phyloP scores from a whole-genome alignment of 1,140 invertebrate genomes.

The Pseudomyrmex dendroicus region DNA sequence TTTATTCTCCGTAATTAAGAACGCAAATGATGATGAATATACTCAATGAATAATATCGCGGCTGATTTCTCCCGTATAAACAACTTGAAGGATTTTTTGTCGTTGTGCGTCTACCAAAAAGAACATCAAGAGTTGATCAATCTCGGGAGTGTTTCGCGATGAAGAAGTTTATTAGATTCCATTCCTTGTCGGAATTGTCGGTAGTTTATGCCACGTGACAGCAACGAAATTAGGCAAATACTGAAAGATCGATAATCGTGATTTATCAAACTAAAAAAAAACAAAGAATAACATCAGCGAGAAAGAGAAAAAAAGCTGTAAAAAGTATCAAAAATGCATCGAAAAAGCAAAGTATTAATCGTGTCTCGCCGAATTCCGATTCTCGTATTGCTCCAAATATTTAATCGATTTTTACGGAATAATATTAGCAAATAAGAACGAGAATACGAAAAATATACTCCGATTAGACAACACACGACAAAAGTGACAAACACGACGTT shows the following conservation, averaged over 20 bases:
- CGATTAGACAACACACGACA: neutral
- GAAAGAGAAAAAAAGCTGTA: neutral
- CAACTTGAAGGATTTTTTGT: neutral
- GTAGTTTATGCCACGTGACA: neutral
- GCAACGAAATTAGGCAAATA: constrained; percentile 10
- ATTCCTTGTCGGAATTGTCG: neutral
- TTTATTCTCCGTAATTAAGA: constrained; percentile 2
- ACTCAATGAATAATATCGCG: neutral
- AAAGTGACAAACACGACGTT: neutral
- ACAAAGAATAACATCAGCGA: too few relatives aligned
- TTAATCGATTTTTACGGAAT: neutral
- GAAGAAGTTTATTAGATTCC: constrained; percentile 4
- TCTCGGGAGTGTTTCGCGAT: neutral
- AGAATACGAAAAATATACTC: neutral
- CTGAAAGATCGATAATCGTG: neutral
- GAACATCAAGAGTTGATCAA: neutral
- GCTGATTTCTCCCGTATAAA: neutral
- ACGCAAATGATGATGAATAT: neutral
- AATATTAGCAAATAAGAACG: neutral
- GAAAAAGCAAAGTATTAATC: neutral
- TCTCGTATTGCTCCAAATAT: constrained; percentile 5
- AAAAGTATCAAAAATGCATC: neutral
- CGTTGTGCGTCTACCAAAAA: neutral
- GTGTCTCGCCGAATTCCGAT: neutral
- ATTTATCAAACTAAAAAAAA: constrained; percentile 13